Evolutionary conservation across 2,888 invertebrate genomes (phyloP).

Genomic region (Julus scanicus): DNA sequence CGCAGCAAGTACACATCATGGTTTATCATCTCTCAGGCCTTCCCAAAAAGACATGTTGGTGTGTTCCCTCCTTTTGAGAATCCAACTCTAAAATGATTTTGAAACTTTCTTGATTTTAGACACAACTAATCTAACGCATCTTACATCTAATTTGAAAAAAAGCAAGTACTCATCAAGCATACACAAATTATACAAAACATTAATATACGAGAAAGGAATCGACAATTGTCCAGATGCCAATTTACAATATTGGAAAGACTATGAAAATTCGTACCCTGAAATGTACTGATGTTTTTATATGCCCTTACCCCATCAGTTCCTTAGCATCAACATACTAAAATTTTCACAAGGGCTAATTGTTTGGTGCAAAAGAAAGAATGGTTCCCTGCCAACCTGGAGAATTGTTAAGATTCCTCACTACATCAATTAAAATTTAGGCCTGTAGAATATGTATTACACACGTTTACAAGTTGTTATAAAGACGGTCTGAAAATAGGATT

Average conservation of each 20-base stretch:
- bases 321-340: no score
- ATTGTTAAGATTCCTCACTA: not conserved
- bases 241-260: not conserved
- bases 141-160: not conserved
- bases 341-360: not conserved
- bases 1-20: not conserved
- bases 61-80: not conserved
- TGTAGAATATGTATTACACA: not conserved
- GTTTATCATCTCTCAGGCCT: not conserved
- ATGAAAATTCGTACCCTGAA: not conserved
- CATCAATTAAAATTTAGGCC: not conserved
- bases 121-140: not conserved
- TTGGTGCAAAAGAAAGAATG: not conserved
- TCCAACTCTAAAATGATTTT: not conserved
- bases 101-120: not conserved
- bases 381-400: not conserved
- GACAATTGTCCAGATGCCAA: not conserved
- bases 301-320: not conserved
- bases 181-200: not conserved
- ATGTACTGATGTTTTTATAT: not conserved
- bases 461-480: conserved; percentile 4
- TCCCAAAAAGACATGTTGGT: no score
- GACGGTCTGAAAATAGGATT: not conserved
- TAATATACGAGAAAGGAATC: not conserved
- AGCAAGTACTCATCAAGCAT: not conserved